These are phyloP conservation scores for Batillaria attramentaria DNA, from an alignment of 1,140 invertebrate genomes.

Conservation along the genomic window DNA sequence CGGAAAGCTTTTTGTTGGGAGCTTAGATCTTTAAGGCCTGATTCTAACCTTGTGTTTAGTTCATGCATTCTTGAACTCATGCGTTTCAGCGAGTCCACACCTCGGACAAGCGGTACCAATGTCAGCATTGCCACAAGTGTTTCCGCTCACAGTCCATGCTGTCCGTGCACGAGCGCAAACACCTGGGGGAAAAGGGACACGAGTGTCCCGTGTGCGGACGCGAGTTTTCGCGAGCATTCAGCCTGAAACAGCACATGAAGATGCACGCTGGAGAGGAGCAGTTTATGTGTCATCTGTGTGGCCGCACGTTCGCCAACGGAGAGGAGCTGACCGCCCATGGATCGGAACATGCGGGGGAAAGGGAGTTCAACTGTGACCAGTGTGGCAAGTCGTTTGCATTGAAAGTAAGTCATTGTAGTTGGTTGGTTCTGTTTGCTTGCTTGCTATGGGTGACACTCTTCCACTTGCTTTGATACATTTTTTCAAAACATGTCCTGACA, in stretches of 20 bases:
- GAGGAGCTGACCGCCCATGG: conserved; percentile 39
- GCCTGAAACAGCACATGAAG: conserved; percentile 35
- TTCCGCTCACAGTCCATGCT: conserved; percentile 39
- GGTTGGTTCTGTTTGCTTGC: neutral
- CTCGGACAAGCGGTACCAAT: conserved; percentile 39
- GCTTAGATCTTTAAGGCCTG: too few species aligned
- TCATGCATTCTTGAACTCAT: neutral
- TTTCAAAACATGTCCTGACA: too few species aligned
- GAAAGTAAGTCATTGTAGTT: neutral
- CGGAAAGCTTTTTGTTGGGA: too few species aligned
- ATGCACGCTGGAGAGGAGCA: conserved; percentile 37
- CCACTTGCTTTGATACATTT: neutral
- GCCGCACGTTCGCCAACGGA: conserved; percentile 33
- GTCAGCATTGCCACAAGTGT: conserved; percentile 38
- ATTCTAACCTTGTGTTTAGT: too few species aligned
- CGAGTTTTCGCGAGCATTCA: conserved; percentile 39
- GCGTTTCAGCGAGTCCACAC: conserved; percentile 26
- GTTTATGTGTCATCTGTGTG: conserved; percentile 39
- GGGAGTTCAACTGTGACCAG: conserved; percentile 35
- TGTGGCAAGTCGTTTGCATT: conserved; percentile 41
- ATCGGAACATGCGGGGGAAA: conserved; percentile 30
- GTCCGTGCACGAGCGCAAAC: conserved; percentile 38
- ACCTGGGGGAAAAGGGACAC: conserved; percentile 36
- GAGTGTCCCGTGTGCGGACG: conserved; percentile 40
- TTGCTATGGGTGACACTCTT: too few species aligned